A percentile compares a stretch with the other conserved stretches of the same genome.
Conservation (phyloP, 2,797 vertebrate genomes). For the Adrianichthys oophorus region DNA sequence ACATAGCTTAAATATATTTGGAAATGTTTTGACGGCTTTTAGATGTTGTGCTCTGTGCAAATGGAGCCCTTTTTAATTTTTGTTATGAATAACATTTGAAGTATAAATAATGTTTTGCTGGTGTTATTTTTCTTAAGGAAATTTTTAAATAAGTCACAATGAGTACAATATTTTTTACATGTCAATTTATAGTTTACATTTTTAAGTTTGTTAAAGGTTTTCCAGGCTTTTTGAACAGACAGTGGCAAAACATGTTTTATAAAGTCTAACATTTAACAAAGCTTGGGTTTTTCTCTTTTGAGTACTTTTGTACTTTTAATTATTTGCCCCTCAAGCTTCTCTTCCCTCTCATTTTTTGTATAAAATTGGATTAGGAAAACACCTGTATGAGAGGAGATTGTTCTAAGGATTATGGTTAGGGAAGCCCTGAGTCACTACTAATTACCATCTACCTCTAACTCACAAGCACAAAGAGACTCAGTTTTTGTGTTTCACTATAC, state of each 20-base stretch:
- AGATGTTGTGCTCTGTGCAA: slow-evolving; percentile 13
- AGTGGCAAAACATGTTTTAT: too few relatives aligned
- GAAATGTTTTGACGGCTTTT: slow-evolving; percentile 15
- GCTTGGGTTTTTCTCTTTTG: slow-evolving; percentile 2
- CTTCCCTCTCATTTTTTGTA: slow-evolving; percentile 14
- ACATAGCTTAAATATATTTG: slow-evolving; percentile 18
- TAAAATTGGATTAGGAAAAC: slow-evolving; percentile 69
- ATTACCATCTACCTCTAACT: slow-evolving; percentile 53
- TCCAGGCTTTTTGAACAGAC: too few relatives aligned
- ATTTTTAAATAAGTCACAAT: too few relatives aligned
- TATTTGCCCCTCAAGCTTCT: not conserved
- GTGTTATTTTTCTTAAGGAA: too few relatives aligned
- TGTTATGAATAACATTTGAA: too few relatives aligned
- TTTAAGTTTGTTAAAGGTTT: too few relatives aligned
- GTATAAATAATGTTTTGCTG: too few relatives aligned
- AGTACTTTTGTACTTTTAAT: not conserved
- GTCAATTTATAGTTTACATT: too few relatives aligned
- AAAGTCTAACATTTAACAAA: too few relatives aligned
- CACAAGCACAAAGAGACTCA: not conserved
- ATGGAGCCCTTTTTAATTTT: not conserved
- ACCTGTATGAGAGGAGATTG: slow-evolving; percentile 68
- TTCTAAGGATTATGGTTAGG: slow-evolving; percentile 70
- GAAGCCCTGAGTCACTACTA: slow-evolving; percentile 69
- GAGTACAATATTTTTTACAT: too few relatives aligned
- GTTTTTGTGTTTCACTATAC: slow-evolving; percentile 3